phyloP scores from a whole-genome alignment of 2,113 vertebrate genomes.

The Ginglymostoma cirratum region DNA sequence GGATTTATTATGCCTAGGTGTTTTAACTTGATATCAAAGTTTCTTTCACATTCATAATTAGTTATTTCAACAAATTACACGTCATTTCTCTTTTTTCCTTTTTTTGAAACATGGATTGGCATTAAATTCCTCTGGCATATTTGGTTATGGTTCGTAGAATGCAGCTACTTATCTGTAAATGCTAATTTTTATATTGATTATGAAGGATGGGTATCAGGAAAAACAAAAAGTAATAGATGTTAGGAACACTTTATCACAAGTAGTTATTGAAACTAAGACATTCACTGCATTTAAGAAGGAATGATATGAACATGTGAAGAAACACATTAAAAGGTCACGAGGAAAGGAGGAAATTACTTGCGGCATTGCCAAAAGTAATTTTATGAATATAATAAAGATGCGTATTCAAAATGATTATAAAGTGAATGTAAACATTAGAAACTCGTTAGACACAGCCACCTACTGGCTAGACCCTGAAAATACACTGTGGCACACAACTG shows the following conservation, averaged over 20 bases:
- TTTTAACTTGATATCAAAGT: not conserved
- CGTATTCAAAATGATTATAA: not conserved
- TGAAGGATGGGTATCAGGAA: not conserved
- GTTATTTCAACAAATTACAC: not conserved
- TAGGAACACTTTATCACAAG: not conserved
- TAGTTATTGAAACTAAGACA: not conserved
- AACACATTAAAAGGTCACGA: not conserved
- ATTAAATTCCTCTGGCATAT: not conserved
- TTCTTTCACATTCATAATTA: not conserved
- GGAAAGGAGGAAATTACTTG: not conserved
- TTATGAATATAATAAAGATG: not conserved
- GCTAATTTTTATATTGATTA: not conserved
- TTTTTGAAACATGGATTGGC: not conserved
- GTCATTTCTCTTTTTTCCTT: not conserved
- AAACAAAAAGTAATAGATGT: not conserved
- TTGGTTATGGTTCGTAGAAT: not conserved
- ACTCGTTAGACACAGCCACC: not conserved
- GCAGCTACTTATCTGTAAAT: not conserved
- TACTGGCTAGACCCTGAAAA: not conserved
- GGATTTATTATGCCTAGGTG: not conserved
- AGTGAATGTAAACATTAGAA: not conserved
- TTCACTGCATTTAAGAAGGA: not conserved
- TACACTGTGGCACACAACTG: not conserved
- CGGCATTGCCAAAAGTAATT: not conserved
- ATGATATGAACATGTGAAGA: not conserved